These are phyloP conservation scores for Apodemus agrarius DNA, from an alignment of 2,797 vertebrate species.

Conservation along the genomic window DNA sequence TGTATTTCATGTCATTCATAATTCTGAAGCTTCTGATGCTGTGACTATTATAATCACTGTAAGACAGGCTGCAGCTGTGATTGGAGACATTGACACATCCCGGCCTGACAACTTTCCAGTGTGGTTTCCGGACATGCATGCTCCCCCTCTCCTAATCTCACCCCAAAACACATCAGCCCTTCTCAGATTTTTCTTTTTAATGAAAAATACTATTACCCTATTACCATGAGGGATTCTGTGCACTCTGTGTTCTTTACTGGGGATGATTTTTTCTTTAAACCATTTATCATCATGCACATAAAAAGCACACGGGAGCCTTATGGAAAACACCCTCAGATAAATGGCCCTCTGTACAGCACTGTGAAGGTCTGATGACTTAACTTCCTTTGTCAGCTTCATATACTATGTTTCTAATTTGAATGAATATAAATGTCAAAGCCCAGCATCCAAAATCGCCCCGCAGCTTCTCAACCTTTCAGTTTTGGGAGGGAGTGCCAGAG, in stretches of 20 bases:
- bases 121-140: not conserved
- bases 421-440: slow-evolving; percentile 65
- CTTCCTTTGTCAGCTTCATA: slow-evolving; percentile 59
- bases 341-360: not conserved
- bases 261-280: not conserved
- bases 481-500: slow-evolving; percentile 67
- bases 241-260: not conserved
- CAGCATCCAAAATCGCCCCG: slow-evolving; percentile 55
- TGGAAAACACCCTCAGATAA: not conserved
- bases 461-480: slow-evolving; percentile 72
- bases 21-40: not conserved
- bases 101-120: not conserved
- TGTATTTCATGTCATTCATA: not conserved
- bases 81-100: not conserved
- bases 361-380: slow-evolving; percentile 38
- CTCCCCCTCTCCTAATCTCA: not conserved
- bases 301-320: not conserved
- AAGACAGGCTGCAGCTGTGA: not conserved
- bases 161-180: not conserved
- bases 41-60: not conserved
- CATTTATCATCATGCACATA: not conserved
- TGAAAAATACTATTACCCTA: not conserved
- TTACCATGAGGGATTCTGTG: not conserved
- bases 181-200: not conserved
- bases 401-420: slow-evolving; percentile 50